These are phyloP conservation scores for Addax nasomaculatus DNA, from an alignment of 2,113 vertebrate species.

Conservation along the genomic window DNA sequence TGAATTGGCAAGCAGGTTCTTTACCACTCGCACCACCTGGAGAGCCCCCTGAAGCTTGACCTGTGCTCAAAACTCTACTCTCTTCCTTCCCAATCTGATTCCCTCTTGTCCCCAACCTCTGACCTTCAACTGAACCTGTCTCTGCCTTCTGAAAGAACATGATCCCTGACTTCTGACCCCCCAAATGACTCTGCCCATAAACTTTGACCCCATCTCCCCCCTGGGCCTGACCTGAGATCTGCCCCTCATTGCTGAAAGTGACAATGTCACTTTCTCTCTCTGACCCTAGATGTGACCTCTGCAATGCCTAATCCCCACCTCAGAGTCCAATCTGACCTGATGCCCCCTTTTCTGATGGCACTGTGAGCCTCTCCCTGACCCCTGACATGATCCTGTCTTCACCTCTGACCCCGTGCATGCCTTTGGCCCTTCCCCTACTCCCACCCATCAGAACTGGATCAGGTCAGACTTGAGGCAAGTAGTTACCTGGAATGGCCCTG, in stretches of 20 bases:
- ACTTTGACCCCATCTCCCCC: not conserved
- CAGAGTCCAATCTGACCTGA: not conserved
- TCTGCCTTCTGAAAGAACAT: not conserved
- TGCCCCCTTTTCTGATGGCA: not conserved
- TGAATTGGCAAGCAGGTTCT: not conserved
- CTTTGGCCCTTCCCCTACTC: not conserved
- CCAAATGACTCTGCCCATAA: not conserved
- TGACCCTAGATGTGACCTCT: not conserved
- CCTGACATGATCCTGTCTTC: not conserved
- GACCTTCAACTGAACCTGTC: not conserved
- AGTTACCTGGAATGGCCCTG: conserved; percentile 33
- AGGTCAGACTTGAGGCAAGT: not conserved
- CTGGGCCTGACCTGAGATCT: not conserved
- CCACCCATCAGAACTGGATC: not conserved
- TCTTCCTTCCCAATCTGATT: not conserved
- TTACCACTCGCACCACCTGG: not conserved
- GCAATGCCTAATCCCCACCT: not conserved
- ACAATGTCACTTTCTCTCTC: not conserved
- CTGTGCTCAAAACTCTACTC: not conserved
- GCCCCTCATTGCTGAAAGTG: not conserved
- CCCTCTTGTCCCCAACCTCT: not conserved
- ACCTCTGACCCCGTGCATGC: not conserved
- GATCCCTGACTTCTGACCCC: not conserved
- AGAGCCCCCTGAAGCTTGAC: not conserved
- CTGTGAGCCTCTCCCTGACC: not conserved